Percentiles rank a stretch among this genome's conserved stretches.
Evolutionary conservation across 2,888 invertebrate genomes (phyloP).

Genomic region (Anticlea derivata): DNA sequence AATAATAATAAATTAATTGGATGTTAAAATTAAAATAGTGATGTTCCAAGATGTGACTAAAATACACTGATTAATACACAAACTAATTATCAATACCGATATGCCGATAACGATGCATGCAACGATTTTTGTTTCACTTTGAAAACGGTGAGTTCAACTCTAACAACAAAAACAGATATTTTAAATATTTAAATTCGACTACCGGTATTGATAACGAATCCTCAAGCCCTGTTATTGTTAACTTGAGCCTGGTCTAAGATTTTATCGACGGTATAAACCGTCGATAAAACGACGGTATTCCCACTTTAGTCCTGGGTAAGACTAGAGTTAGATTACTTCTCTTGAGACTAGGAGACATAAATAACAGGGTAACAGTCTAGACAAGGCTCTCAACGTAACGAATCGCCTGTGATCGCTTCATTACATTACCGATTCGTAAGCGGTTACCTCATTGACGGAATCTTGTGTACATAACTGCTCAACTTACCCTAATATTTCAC

Average conservation of each 20-base stretch:
- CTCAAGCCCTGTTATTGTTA: not conserved
- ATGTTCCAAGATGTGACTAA: slow-evolving; percentile 5
- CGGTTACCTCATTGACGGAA: not conserved
- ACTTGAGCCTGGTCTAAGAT: no score
- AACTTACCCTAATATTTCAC: slow-evolving; percentile 21
- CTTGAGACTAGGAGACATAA: not conserved
- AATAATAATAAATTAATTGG: slow-evolving; percentile 5
- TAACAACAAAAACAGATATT: slow-evolving; percentile 12
- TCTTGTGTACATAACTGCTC: slow-evolving; percentile 5
- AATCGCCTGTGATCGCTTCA: no score
- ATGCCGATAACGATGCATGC: slow-evolving; percentile 17
- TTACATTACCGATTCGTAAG: not conserved
- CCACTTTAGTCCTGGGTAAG: no score
- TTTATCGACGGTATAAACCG: no score
- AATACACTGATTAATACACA: slow-evolving; percentile 2
- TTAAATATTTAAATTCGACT: slow-evolving; percentile 16
- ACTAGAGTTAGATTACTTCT: no score
- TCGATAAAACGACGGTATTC: no score
- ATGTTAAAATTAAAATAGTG: slow-evolving; percentile 6
- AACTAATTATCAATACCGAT: slow-evolving; percentile 13
- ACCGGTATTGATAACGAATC: slow-evolving; percentile 17
- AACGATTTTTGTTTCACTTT: slow-evolving; percentile 3
- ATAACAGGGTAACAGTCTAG: not conserved
- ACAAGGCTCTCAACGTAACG: not conserved
- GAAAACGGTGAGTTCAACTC: slow-evolving; percentile 5